Percentiles rank a stretch among this genome's conserved stretches.
These are phyloP conservation scores for Drosophila atripex DNA, from an alignment of 2,888 invertebrate genomes.

Conservation along the genomic window DNA sequence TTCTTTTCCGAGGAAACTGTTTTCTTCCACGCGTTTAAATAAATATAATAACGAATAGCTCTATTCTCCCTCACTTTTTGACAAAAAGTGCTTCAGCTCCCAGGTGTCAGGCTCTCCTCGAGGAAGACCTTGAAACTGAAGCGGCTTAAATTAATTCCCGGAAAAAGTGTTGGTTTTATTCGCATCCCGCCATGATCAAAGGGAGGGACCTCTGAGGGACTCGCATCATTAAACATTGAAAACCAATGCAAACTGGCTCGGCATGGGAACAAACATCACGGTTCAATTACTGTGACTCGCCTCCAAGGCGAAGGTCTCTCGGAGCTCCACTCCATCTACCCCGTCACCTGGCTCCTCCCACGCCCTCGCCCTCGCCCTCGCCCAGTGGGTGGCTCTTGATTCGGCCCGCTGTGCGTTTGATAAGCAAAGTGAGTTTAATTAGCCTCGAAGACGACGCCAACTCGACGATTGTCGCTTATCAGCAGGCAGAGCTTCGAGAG, in stretches of 20 bases:
- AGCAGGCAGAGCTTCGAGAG: constrained; percentile 42
- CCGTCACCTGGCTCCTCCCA: neutral
- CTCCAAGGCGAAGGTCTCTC: constrained; percentile 15
- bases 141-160: neutral
- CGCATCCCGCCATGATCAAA: neutral
- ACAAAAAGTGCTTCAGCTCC: neutral
- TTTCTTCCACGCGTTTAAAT: neutral
- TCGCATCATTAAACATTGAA: constrained; percentile 1
- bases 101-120: neutral
- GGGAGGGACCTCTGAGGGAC: neutral
- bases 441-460: constrained; percentile 49
- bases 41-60: neutral
- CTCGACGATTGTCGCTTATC: constrained; percentile 39
- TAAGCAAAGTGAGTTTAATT: constrained; percentile 75
- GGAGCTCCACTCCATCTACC: neutral
- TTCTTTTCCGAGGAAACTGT: neutral
- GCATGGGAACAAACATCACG: neutral
- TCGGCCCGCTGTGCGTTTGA: constrained; percentile 61
- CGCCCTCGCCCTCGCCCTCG: neutral
- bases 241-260: neutral
- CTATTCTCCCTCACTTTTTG: no score
- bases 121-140: neutral
- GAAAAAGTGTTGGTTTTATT: neutral
- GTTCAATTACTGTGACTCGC: constrained; percentile 10
- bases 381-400: constrained; percentile 47